Evolutionary conservation across 2,888 invertebrate species (phyloP), one percentile per base, ranked within the genome.

Genomic region (Stictocephala bisonia): DNA sequence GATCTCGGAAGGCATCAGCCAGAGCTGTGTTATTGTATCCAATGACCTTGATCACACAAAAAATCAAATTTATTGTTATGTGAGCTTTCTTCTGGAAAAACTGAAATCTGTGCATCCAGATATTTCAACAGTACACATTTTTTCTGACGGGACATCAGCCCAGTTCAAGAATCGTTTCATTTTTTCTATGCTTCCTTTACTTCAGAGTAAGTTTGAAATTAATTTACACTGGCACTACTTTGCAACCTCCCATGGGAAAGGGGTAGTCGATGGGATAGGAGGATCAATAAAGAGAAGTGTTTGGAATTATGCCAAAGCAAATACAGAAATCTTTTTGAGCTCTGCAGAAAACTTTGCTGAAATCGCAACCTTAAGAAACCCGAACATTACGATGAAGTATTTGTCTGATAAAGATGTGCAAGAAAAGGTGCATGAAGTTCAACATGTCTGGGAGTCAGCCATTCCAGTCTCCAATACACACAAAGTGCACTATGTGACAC

Each of bases 191-290:
- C 2, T 53, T 13, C 27, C 11, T 22, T n/a, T 53, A n/a, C 6
- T 53, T 26, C 26, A 24, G 11, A 4, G 27, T 11, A 26, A 53
- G 13, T 53, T 26, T 15, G 27, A 26, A 18, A 53, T 53, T 15
- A 53, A 26, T 9, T n/a, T 26, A n/a, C 24, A 26, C 27, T 53
- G 53, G 53, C 24, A 53, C 27, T 53, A 27, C 27, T 53, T 53
- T 53, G 53, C 53, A 4, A 26, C 53, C 53, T 53, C 53, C 53
- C 53, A 53, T 27, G 53, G 53, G 13, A 53, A 53, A 53, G 53
- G 53, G 53, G 53, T 26, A 11, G 53, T 53, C 9, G 53, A 53
- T 53, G 53, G 53, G 6, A 26, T 53, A 26, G 26, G 53, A n/a
- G 53, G 53, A 26, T 27, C 53, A 7, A 22, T 53, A n/a, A 53